Conservation (phyloP, 2,113 vertebrate species). For the Rhinolophus sinicus region DNA sequence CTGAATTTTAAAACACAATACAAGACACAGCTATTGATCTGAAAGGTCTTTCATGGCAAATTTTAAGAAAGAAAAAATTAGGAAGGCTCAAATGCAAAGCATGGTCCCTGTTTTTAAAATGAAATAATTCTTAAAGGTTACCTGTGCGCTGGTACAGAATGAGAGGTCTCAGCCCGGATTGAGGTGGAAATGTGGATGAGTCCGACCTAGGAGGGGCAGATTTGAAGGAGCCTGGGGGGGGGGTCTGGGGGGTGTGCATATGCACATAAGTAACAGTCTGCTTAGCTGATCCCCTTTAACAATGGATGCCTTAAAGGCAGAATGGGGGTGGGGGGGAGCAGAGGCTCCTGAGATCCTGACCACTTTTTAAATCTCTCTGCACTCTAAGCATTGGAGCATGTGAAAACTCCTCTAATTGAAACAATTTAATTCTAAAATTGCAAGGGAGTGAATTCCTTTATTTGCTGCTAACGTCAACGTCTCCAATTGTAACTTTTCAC, state of each 20-base stretch:
- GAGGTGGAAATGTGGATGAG: neutral
- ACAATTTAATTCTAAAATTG: neutral
- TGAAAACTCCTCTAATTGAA: neutral
- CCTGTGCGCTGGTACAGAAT: neutral
- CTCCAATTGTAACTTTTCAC: neutral
- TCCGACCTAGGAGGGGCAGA: too few species aligned
- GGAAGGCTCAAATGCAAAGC: neutral
- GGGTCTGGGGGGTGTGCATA: neutral
- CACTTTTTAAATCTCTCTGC: neutral
- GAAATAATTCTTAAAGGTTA: neutral
- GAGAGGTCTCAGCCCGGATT: rapidly evolving
- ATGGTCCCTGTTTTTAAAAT: neutral
- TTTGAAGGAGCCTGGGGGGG: neutral
- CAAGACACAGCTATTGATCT: neutral
- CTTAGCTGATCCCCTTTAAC: neutral
- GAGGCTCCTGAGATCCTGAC: neutral
- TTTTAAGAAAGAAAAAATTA: neutral
- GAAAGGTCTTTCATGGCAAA: neutral
- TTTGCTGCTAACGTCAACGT: neutral
- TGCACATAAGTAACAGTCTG: neutral
- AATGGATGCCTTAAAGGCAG: neutral
- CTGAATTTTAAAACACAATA: neutral
- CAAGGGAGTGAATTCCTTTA: neutral
- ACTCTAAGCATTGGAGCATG: neutral
- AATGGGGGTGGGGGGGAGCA: neutral